Evolutionary conservation across 2,888 invertebrate genomes (phyloP).

Genomic region (Mimas tiliae): DNA sequence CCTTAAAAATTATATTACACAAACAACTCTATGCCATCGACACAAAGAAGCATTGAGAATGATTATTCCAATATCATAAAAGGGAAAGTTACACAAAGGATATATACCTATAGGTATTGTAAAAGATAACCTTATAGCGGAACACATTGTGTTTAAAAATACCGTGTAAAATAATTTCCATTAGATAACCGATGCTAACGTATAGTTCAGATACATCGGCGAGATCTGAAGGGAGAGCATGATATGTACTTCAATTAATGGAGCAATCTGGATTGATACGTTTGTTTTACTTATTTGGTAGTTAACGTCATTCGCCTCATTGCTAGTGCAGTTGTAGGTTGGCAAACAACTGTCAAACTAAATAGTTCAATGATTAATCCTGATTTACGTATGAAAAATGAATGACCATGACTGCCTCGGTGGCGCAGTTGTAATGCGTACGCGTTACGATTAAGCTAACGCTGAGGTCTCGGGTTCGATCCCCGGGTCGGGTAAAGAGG

Average conservation of each 20-base stretch:
- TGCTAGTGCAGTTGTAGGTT: too few species aligned
- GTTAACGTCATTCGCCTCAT: not conserved
- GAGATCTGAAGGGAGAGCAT: not conserved
- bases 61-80: not conserved
- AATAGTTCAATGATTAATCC: not conserved
- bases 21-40: not conserved
- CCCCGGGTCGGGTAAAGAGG: too few species aligned
- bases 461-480: too few species aligned
- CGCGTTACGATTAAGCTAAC: too few species aligned
- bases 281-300: constrained; percentile 30
- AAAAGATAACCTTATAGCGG: constrained; percentile 5
- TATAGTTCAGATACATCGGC: constrained; percentile 2
- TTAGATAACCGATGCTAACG: constrained; percentile 10
- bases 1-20: not conserved
- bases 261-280: constrained; percentile 9
- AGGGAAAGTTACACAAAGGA: constrained; percentile 15
- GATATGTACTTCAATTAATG: constrained; percentile 7
- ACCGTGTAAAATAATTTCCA: constrained; percentile 20
- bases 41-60: constrained; percentile 12
- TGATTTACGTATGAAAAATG: too few species aligned
- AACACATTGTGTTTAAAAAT: constrained; percentile 9
- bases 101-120: not conserved
- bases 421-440: too few species aligned
- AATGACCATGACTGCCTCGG: too few species aligned
- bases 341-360: not conserved